Conservation (phyloP, 2,113 vertebrate species). For the Dolichallabes microphthalmus region DNA sequence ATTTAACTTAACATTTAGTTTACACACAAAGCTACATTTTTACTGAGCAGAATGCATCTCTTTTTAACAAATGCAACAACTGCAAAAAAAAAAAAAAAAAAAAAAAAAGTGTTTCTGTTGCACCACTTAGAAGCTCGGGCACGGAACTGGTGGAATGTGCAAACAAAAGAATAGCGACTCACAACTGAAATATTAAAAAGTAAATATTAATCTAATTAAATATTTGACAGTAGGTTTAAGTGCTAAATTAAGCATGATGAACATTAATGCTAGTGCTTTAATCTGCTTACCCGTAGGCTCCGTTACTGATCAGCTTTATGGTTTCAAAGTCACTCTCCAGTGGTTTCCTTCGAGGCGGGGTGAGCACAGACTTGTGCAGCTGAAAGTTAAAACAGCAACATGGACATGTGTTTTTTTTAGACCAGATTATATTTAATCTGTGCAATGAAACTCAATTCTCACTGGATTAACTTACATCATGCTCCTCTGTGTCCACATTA, state of each 20-base stretch:
- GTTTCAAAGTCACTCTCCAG: slow-evolving; percentile 93
- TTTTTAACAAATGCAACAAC: too few species aligned
- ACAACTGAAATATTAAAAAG: not conserved
- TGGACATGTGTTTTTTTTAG: not conserved
- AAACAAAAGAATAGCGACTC: too few species aligned
- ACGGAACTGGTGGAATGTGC: too few species aligned
- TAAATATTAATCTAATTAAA: not conserved
- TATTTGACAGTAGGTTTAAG: not conserved
- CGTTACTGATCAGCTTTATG: slow-evolving; percentile 95
- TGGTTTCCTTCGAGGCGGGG: slow-evolving; percentile 82
- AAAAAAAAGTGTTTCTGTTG: too few species aligned
- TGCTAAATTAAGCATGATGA: not conserved
- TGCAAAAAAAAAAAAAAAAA: too few species aligned
- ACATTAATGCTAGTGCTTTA: not conserved
- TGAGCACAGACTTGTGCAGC: slow-evolving; percentile 72
- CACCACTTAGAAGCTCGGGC: too few species aligned
- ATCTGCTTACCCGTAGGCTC: slow-evolving; percentile 88
- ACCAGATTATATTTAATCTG: not conserved
- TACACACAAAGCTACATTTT: too few species aligned
- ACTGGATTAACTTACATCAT: slow-evolving; percentile 72
- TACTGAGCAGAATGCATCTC: too few species aligned
- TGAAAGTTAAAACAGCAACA: slow-evolving; percentile 15
- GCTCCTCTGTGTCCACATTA: slow-evolving; percentile 69
- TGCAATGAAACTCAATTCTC: not conserved
- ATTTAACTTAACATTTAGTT: too few species aligned